Evolutionary conservation across 2,113 vertebrate species (phyloP), one percentile per base, ranked within the genome.

Genomic region (Cranoglanis bouderius): DNA sequence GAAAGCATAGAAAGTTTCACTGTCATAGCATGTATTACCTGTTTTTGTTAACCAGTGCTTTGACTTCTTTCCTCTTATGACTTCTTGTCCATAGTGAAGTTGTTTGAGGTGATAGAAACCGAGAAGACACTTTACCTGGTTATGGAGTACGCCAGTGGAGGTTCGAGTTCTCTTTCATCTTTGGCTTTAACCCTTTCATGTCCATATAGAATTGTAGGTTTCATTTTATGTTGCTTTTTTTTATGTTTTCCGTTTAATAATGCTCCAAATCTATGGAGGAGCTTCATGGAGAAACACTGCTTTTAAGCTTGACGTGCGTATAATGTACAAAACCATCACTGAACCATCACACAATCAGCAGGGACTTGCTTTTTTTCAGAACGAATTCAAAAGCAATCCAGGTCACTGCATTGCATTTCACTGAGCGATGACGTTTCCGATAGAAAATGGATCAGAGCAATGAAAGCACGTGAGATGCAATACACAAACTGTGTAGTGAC

Each of bases 61-160:
- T 59, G 0, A 82, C 19, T 32, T 72, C 82, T 51, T 10, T 72
- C 1, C 57, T 46, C 29, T 75, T 59, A 59, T 86, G 87, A 77
- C 26, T 63, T 43, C 63, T 32, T 32, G 59, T 49, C 53, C 89
- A 38, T 51, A 92, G 91, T 92, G 88, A 89, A 97, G 88, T 95
- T 97, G 88, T 97, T 97, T 43, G 96, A 97, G 93, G 96, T 97
- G 90, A 97, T 97, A 0, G 96, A 97, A 92, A 97, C 96, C 0
- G 96, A 97, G 90, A 97, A 96, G 92, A 96, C 96, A 0, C 94
- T 97, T 29, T 97, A 97, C 90, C 94, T 97, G 35, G 95, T 97
- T 80, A 97, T 97, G 96, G 96, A 97, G 74, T 97, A 97, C 0
- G 96, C 96, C 61, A 97, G 96, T 8, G 96, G 96, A 90, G 96